These are phyloP conservation scores for Dolichotis patagonum DNA, from an alignment of 2,113 vertebrate species.

Conservation along the genomic window DNA sequence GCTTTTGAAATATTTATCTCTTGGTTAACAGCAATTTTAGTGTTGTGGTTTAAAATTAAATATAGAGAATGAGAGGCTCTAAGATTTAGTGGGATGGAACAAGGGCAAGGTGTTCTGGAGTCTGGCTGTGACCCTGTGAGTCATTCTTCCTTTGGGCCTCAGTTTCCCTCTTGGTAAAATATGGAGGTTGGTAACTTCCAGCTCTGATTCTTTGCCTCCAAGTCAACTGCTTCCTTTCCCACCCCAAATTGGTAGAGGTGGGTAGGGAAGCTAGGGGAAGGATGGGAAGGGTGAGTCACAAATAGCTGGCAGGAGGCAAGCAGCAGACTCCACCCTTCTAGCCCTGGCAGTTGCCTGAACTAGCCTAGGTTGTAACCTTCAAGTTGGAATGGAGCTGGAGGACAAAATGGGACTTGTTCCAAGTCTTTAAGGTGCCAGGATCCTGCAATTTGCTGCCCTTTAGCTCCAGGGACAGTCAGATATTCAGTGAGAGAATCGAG, in stretches of 20 bases:
- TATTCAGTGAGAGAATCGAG: neutral
- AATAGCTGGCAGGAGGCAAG: conserved; percentile 29
- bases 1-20: conserved; percentile 38
- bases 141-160: neutral
- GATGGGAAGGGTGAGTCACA: conserved; percentile 77
- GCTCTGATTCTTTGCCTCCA: conserved; percentile 37
- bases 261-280: conserved; percentile 62
- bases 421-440: neutral
- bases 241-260: conserved; percentile 44
- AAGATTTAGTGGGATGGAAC: neutral
- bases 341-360: conserved; percentile 66
- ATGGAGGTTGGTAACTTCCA: neutral
- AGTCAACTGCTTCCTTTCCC: conserved; percentile 58
- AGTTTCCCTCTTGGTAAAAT: conserved; percentile 40
- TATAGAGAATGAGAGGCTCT: conserved; percentile 26
- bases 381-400: conserved; percentile 53
- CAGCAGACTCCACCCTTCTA: conserved; percentile 72
- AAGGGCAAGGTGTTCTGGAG: neutral
- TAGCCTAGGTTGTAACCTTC: conserved; percentile 75
- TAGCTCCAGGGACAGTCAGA: neutral
- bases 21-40: conserved; percentile 35
- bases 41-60: conserved; percentile 54
- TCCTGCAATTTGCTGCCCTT: neutral
- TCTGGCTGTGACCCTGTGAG: neutral
- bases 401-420: conserved; percentile 52